Conservation (phyloP, 2,797 vertebrate species). For the Enteromius thamalakanensis region DNA sequence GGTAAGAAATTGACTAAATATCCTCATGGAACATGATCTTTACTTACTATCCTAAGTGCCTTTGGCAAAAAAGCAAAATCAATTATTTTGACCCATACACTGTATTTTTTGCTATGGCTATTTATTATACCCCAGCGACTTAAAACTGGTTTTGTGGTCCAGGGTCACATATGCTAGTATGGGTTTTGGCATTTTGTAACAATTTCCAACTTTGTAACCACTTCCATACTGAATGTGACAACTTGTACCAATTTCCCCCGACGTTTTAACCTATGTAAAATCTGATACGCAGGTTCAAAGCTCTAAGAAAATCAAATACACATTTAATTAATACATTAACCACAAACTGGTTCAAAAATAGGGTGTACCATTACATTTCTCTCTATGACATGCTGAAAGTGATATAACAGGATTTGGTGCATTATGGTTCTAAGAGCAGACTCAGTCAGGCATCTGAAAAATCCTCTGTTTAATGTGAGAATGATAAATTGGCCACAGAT, state of each 20-base stretch:
- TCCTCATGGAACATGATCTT: no score
- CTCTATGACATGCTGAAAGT: constrained; percentile 45
- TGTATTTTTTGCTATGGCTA: no score
- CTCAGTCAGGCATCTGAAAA: constrained; percentile 54
- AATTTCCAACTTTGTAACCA: no score
- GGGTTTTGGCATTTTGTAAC: neutral
- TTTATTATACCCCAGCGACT: no score
- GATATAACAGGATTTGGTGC: constrained; percentile 56
- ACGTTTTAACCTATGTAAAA: constrained; percentile 2
- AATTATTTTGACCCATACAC: no score
- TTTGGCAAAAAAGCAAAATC: no score
- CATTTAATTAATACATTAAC: constrained; percentile 45
- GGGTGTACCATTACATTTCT: constrained; percentile 64
- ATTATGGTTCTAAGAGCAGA: constrained; percentile 29
- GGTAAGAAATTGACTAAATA: no score
- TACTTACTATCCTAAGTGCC: no score
- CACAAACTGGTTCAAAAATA: constrained; percentile 56
- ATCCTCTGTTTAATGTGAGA: constrained; percentile 51
- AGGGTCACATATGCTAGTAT: no score
- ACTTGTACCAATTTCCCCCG: neutral
- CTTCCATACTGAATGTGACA: no score
- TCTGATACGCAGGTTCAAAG: constrained; percentile 58
- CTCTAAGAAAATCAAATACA: constrained; percentile 63
- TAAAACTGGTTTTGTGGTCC: no score
- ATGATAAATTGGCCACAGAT: constrained; percentile 62